Base-by-base conservation (phyloP, 2,888 invertebrate genomes). In the Zele albiditarsus region DNA sequence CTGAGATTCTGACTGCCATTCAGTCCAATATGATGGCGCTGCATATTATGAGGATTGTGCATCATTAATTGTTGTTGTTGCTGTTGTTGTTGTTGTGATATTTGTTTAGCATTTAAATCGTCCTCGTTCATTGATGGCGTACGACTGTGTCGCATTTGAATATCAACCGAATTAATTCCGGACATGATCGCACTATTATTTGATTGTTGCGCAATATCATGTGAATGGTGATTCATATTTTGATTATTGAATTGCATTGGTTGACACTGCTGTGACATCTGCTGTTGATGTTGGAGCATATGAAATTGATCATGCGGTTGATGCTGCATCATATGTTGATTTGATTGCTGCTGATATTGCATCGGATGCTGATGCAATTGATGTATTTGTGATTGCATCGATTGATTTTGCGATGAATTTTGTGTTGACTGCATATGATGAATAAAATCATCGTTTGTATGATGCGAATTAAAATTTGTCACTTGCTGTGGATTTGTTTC, bases 261-360 rank as follows among this genome's bases (percentile, higher is more conserved):
- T 10, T 85, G 83, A 78, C 88, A 89, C 58, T 85, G 84, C 89
- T 91, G 87, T 87, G 91, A 23, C 46, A 38, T 87, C 90, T 92
- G 90, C 84, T 90, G 88, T 87, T 90, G 87, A 69, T 88, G 90
- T 81, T 92, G 87, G 85, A 82, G 83, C 79, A 87, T 83, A 16
- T 85, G 82, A 57, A 85, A 82, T 27, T 85, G 86, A 20, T 86
- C 82, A n/a, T 74, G 72, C 63, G 80, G 66, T 42, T 85, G 83
- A 4, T 77, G 63, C 53, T 85, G 85, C 79, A 84, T 75, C 62
- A 82, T 71, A 33, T 87, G 86, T 20, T 86, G 86, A 78, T 83
- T 82, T 4, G 81, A 71, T 71, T 84, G 83, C n/a, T 77, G 75
- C 33, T 73, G 75, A 6, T 73, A 70, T 42, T 77, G 80, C 20